Evolutionary conservation across 2,113 vertebrate genomes (phyloP), one percentile per base, ranked within the genome.

Genomic region (Atractosteus spatula): DNA sequence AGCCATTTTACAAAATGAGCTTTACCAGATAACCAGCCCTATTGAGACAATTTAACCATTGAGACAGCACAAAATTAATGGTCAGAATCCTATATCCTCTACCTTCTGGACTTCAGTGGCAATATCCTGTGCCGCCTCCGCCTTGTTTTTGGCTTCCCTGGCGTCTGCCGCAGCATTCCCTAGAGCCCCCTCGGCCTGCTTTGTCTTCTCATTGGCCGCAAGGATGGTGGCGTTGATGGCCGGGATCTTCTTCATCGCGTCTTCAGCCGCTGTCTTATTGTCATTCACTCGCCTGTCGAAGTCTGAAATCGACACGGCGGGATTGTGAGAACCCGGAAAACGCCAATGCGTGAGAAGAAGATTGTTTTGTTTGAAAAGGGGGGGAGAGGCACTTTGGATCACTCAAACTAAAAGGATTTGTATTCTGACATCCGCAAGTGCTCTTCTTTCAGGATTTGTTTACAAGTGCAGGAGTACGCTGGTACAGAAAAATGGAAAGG

Each of bases 201-300:
- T 85, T 0, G 97, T 99, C 88, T 98, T 99, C 51, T 94, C 93
- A 0, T 91, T 95, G 79, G 96, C 97, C 6, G 94, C 92, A 0
- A 80, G 80, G 6, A 99, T 97, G 13, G 93, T 98, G 73, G 84
- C 93, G 55, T 92, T 93, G 78, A 99, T 98, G 77, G 74, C 72
- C 1, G 97, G 97, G 70, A 99, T 96, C 77, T 88, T 95, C 78
- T 86, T 94, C 75, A 99, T 80, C 0, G 97, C 97, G 1, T 96
- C 96, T 78, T 98, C 96, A 0, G 97, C 97, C 0, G 97, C 97
- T 0, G 97, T 99, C 86, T 99, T 99, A 83, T 99, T 99, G 77
- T 99, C 97, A 0, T 98, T 98, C 66, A 99, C 97, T 0, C 97
- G 84, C 77, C 78, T 92, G 75, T 99, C 96, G 0, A 99, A 99